Evolutionary conservation across 2,888 invertebrate species (phyloP).

Genomic region (Cryptophagus acutangulus): DNA sequence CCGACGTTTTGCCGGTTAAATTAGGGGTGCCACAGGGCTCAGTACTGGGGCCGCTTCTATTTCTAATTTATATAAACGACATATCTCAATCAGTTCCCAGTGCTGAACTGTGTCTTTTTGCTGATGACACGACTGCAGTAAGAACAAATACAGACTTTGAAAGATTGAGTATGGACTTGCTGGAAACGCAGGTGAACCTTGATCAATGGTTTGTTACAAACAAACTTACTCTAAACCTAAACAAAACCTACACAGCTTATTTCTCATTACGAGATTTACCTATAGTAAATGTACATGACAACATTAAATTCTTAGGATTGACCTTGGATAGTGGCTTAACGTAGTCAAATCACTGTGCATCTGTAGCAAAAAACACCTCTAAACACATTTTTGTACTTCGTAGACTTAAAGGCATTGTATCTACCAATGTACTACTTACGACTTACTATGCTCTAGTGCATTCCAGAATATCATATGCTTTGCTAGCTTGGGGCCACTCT

Average conservation of each 20-base stretch:
- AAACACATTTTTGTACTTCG: neutral
- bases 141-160: neutral
- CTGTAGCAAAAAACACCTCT: too few species aligned
- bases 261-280: neutral
- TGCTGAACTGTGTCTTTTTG: conserved; percentile 1
- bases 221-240: neutral
- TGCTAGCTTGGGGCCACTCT: conserved; percentile 1
- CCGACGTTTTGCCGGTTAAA: neutral
- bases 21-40: conserved; percentile 1
- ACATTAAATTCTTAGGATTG: neutral
- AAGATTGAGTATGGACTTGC: neutral
- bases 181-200: neutral
- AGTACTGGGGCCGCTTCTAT: neutral
- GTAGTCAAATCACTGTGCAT: too few species aligned
- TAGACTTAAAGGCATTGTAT: neutral
- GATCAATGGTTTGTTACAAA: neutral
- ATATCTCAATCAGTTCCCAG: neutral
- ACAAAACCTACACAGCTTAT: neutral
- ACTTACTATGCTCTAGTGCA: neutral
- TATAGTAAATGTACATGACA: neutral
- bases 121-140: neutral
- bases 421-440: neutral
- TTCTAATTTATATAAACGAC: neutral
- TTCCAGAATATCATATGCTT: neutral
- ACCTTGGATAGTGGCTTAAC: neutral